These are phyloP conservation scores for Stratiomys singularior DNA, from an alignment of 2,888 invertebrate genomes.

Conservation along the genomic window DNA sequence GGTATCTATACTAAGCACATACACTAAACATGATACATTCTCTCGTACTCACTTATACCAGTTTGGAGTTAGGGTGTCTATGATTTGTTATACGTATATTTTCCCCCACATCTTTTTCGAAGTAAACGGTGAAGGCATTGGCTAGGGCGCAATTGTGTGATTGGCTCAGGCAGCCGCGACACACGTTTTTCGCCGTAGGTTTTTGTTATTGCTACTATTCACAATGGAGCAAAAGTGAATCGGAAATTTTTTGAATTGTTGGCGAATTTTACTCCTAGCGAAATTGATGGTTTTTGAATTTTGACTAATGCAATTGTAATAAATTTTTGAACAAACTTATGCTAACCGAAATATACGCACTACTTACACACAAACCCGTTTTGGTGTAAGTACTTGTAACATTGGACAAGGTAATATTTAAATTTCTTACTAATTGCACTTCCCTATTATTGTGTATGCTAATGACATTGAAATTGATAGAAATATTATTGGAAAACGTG, in stretches of 20 bases:
- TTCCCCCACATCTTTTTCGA: background rate
- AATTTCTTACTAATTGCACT: slow-evolving; percentile 29
- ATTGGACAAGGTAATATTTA: slow-evolving; percentile 45
- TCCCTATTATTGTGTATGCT: slow-evolving; percentile 35
- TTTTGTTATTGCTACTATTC: slow-evolving; percentile 21
- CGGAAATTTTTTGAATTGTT: background rate
- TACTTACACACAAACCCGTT: background rate
- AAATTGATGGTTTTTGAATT: slow-evolving; percentile 38
- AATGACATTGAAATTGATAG: slow-evolving; percentile 34
- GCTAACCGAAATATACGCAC: slow-evolving; percentile 28
- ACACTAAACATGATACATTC: background rate
- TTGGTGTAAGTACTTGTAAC: slow-evolving; percentile 35
- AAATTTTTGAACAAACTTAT: slow-evolving; percentile 3
- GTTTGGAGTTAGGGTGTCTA: background rate
- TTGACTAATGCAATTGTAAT: slow-evolving; percentile 30
- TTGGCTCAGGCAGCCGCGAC: background rate
- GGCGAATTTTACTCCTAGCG: slow-evolving; percentile 7
- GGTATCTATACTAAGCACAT: slow-evolving; percentile 69
- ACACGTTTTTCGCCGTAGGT: slow-evolving; percentile 16
- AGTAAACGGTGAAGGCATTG: background rate
- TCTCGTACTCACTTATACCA: background rate
- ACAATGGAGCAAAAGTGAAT: slow-evolving; percentile 12
- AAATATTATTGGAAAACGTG: no score
- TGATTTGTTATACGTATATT: slow-evolving; percentile 8
- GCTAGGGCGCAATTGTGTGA: background rate